Percentiles rank a stretch among this genome's conserved stretches.
phyloP scores from a whole-genome alignment of 2,113 vertebrate species.

The Grallaria varia region DNA sequence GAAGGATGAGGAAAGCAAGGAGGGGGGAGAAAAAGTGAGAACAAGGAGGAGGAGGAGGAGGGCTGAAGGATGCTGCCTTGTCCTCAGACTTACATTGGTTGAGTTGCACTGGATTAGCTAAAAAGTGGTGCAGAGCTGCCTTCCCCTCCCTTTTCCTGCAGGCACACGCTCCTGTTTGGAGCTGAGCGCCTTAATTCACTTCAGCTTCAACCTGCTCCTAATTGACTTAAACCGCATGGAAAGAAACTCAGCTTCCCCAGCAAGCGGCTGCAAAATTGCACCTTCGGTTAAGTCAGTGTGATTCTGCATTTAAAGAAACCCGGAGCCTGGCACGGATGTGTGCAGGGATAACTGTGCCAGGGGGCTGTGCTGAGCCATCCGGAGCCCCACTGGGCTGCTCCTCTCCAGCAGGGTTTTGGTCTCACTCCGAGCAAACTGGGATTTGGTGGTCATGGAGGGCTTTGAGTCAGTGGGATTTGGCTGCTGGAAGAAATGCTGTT shows the following conservation, averaged over 20 bases:
- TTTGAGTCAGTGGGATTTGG: background rate
- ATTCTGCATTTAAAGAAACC: background rate
- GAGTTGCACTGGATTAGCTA: conserved; percentile 37
- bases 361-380: background rate
- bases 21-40: conserved; percentile 39
- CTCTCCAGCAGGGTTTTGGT: background rate
- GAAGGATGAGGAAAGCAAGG: conserved; percentile 35
- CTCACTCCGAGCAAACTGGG: background rate
- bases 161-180: background rate
- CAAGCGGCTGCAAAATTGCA: conserved; percentile 26
- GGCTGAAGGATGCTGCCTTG: conserved; percentile 36
- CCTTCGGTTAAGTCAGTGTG: background rate
- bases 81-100: conserved; percentile 1
- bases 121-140: conserved; percentile 57
- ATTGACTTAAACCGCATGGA: conserved; percentile 50
- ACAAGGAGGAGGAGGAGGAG: conserved; percentile 39
- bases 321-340: background rate
- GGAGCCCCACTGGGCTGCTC: background rate
- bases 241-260: conserved; percentile 15
- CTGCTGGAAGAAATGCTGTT: background rate
- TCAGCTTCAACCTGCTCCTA: conserved; percentile 58
- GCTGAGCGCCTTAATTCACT: conserved; percentile 49
- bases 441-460: background rate
- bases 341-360: background rate
- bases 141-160: conserved; percentile 37